Evolutionary conservation across 2,888 invertebrate species (phyloP), one percentile per base, ranked within the genome.

Genomic region (Neoscelio sp.): DNA sequence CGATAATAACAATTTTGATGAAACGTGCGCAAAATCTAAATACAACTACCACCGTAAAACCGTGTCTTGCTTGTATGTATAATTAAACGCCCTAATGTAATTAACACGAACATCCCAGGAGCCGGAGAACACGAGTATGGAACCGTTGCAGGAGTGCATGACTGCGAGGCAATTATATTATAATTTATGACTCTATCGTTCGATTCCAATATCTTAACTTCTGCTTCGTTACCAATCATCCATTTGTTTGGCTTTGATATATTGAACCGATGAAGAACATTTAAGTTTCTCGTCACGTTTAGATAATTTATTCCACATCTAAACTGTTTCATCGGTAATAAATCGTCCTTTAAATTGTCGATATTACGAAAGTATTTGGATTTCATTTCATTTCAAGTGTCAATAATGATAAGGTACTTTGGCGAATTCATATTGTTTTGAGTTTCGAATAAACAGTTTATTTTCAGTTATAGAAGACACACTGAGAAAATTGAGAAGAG

Each of bases 71-170:
- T 40, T 58, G 62, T 67, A 58, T 70, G 58, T 76, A 76, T 75
- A 82, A 82, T 82, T 83, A 82, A 78, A 82, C 80, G 73, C 50
- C 35, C 68, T 38, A 73, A 71, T 76, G 70, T 81, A 80, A 81
- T 82, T 81, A 81, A 80, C 78, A 74, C 78, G 75, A 82, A 78
- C 79, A 78, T 80, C 48, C 46, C 46, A 28, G 26, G 40, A 54
- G 60, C 33, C 30, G 62, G 12, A 26, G 26, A 40, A 54, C 65
- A 40, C 58, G 58, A 46, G 33, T 30, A 10, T 42, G 70, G 30
- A 48, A 50, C 58, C 50, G 26, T 30, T 58, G 50, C 50, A n/a
- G 1, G 38, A 26, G 42, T 54, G 18, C 62, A 17, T 10, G 20
- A 12, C 28, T 56, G 13, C 18, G 26, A 56, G 38, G 15, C 18